Base-by-base conservation (phyloP, 2,113 vertebrate genomes). In the Lichenostomus cassidix region DNA sequence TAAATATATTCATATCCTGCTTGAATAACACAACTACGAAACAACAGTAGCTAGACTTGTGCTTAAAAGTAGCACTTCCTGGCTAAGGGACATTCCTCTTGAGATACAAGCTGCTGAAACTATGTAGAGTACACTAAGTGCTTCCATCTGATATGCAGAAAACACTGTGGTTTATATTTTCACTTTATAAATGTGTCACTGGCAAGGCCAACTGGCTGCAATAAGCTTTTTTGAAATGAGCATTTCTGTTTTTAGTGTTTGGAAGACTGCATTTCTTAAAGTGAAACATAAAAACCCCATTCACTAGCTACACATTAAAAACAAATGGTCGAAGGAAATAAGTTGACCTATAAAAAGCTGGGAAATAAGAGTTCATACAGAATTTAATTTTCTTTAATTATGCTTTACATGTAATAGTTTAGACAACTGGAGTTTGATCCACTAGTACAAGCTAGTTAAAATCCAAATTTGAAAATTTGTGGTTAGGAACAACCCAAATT, bases 131-230 rank as follows among this genome's bases (percentile, higher is more conserved):
- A 49, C 8, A 46, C 80, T 97, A 97, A 98, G 78, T 97, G 94
- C 94, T 97, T 97, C 97, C 98, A 97, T 97, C 92, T 97, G 98
- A 97, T 90, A 90, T 75, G 74, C 50, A 92, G 95, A 97, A 96
- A 97, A 94, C 74, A 79, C 86, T 83, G 68, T 90, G 93, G 87
- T 86, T 94, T 97, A 49, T 94, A 96, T 96, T 98, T 97, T 97
- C 96, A 96, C 97, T 97, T 97, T 97, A 96, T 96, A 97, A 97
- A 97, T 96, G 92, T 95, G 96, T 97, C 95, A 95, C 69, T 95
- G 90, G 90, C 77, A 95, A 96, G 96, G 94, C 97, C 95, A 97
- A 88, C 92, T 97, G 96, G 94, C 95, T 97, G 90, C 71, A 94
- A 33, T 71, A 63, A 92, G 68, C 50, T 94, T 95, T 78, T 97